Conservation (phyloP, 2,797 vertebrate genomes). For the Aldrovandia affinis region DNA sequence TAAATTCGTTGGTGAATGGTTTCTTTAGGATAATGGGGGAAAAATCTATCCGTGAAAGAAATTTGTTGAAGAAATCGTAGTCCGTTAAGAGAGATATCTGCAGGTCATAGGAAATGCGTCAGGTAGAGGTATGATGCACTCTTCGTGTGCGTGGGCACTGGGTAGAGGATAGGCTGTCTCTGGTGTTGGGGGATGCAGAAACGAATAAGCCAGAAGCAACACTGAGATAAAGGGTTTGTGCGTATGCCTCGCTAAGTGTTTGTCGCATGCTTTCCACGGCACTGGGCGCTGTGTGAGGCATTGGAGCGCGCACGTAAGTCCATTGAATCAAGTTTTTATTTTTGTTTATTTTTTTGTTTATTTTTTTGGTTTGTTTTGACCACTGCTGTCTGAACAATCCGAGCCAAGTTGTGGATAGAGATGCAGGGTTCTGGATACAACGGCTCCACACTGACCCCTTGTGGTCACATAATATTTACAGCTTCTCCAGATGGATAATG, state of each 20-base stretch:
- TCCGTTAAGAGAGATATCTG: too few species aligned
- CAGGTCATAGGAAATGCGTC: neutral
- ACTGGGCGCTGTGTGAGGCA: neutral
- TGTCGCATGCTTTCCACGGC: neutral
- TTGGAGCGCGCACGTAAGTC: neutral
- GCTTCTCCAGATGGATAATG: neutral
- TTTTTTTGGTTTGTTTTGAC: neutral
- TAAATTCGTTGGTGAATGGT: too few species aligned
- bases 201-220: neutral
- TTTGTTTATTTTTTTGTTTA: neutral
- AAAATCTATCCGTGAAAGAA: too few species aligned
- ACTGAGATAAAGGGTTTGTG: too few species aligned
- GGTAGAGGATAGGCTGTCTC: neutral
- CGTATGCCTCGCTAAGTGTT: neutral
- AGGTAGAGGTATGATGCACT: neutral
- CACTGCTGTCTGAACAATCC: neutral
- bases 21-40: too few species aligned
- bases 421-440: neutral
- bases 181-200: neutral
- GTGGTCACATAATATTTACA: neutral
- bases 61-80: neutral
- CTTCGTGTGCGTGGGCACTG: neutral
- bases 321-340: neutral
- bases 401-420: neutral
- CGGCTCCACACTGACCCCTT: conserved; percentile 8